Evolutionary conservation across 1,140 invertebrate genomes (phyloP).

Genomic region (Cephus cinctus): DNA sequence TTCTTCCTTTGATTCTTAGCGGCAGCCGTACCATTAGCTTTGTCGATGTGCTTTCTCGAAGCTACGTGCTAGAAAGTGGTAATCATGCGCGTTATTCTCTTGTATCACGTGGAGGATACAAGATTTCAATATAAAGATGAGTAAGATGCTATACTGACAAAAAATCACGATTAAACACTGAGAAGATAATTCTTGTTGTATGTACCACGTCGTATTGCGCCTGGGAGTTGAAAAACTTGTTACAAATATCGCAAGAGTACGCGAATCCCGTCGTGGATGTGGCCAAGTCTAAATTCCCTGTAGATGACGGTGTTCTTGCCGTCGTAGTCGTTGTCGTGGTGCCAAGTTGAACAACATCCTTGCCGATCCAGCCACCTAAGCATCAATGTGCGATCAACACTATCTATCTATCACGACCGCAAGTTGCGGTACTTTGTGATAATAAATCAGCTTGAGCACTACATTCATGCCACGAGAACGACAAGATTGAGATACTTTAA

Average conservation of each 20-base stretch:
- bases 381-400: slow-evolving; percentile 57
- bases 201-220: slow-evolving; percentile 49
- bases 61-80: slow-evolving; percentile 49
- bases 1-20: slow-evolving; percentile 34
- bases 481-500: too few relatives aligned
- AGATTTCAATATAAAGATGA: too few relatives aligned
- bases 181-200: slow-evolving; percentile 9
- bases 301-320: neutral
- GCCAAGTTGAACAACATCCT: slow-evolving; percentile 21
- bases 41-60: slow-evolving; percentile 46
- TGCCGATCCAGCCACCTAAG: slow-evolving; percentile 49
- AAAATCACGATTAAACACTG: too few relatives aligned
- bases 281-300: slow-evolving; percentile 1
- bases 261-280: slow-evolving; percentile 28
- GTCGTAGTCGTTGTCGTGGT: neutral
- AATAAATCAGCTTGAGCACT: slow-evolving; percentile 58
- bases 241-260: slow-evolving; percentile 44
- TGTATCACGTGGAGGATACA: too few relatives aligned
- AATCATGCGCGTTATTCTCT: too few relatives aligned
- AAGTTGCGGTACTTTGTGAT: slow-evolving; percentile 45
- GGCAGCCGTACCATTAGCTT: slow-evolving; percentile 32
- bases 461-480: slow-evolving; percentile 55
- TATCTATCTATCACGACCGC: slow-evolving; percentile 56
- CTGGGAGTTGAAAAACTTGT: slow-evolving; percentile 52
- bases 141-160: too few relatives aligned